Evolutionary conservation across 2,797 vertebrate genomes (phyloP).

Genomic region (Ciconia nigra): DNA sequence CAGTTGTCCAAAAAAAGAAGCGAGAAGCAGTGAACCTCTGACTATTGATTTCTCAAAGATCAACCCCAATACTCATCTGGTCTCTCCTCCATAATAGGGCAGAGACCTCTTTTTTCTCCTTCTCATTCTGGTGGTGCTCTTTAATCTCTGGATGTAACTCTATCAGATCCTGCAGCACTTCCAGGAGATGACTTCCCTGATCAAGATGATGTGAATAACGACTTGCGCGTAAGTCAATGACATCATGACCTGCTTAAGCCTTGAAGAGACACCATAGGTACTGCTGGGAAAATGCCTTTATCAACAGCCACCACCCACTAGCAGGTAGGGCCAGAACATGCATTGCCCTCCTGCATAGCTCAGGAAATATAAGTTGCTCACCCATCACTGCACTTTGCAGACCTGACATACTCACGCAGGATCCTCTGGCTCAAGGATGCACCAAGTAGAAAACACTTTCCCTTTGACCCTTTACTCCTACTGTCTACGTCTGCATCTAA

Average conservation of each 20-base stretch:
- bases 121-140: background rate
- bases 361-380: background rate
- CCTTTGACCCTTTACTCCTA: background rate
- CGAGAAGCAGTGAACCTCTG: background rate
- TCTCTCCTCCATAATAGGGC: background rate
- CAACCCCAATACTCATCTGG: background rate
- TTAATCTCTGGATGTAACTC: background rate
- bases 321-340: background rate
- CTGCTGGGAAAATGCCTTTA: background rate
- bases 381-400: background rate
- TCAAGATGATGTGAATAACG: background rate
- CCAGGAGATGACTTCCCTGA: background rate
- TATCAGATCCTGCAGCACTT: background rate
- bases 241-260: background rate
- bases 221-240: background rate
- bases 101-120: background rate
- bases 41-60: background rate
- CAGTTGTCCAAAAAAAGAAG: background rate
- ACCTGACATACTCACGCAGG: background rate
- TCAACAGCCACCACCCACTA: background rate
- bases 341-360: background rate
- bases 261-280: background rate
- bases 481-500: background rate
- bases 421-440: background rate
- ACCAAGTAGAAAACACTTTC: background rate